phyloP scores from a whole-genome alignment of 2,113 vertebrate species.

The Australoheros scitulus region DNA sequence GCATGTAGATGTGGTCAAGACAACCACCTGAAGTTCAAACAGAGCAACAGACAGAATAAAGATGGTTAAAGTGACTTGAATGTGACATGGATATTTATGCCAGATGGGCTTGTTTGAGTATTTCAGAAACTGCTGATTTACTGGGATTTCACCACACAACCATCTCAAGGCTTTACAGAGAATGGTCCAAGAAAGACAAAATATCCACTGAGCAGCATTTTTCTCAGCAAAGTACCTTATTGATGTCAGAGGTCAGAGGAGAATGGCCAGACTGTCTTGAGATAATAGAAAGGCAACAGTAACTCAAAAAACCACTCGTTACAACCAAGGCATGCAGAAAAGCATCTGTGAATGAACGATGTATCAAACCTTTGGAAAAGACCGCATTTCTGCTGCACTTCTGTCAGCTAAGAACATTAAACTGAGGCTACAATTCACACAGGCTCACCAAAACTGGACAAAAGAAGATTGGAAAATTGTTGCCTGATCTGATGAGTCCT shows the following conservation, averaged over 20 bases:
- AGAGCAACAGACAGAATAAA: not conserved
- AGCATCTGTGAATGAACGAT: not conserved
- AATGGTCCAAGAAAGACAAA: not conserved
- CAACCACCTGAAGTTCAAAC: not conserved
- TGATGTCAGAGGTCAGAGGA: not conserved
- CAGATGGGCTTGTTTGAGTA: not conserved
- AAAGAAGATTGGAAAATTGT: not conserved
- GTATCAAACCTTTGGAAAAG: not conserved
- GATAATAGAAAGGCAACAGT: not conserved
- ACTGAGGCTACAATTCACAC: not conserved
- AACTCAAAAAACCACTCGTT: not conserved
- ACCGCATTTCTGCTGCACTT: not conserved
- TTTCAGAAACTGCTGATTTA: not conserved
- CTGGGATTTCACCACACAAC: not conserved
- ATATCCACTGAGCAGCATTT: not conserved
- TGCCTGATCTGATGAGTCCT: not conserved
- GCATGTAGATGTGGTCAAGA: not conserved
- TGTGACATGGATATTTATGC: not conserved
- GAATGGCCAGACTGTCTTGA: not conserved
- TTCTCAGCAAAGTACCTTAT: not conserved
- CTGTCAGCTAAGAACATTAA: not conserved
- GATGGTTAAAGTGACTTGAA: not conserved
- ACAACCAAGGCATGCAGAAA: not conserved
- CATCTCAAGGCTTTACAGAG: not conserved
- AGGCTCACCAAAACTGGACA: not conserved